A percentile compares a stretch with the other conserved stretches of the same genome.
Evolutionary conservation across 2,888 invertebrate species (phyloP).

Genomic region (Sympetrum striolatum): DNA sequence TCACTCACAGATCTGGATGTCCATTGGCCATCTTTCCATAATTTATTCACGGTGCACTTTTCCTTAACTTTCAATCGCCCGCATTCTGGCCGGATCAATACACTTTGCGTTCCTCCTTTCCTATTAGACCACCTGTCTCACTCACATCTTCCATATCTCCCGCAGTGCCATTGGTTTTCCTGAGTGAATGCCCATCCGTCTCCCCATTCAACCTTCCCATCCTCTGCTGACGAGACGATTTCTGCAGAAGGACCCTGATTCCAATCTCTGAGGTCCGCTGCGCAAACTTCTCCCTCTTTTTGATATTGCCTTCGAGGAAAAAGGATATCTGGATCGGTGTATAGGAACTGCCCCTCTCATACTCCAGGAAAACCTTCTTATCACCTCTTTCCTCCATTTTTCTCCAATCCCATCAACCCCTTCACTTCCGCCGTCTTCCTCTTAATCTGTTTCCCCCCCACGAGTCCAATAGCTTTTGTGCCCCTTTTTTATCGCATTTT

Average conservation of each 20-base stretch:
- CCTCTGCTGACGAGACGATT: conserved; percentile 7
- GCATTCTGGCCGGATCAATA: no score
- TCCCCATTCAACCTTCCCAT: not conserved
- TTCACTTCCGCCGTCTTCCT: no score
- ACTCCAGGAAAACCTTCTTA: no score
- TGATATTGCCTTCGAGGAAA: not conserved
- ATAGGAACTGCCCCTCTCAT: not conserved
- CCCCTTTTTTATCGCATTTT: not conserved
- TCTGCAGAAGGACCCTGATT: not conserved
- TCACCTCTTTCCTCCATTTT: no score
- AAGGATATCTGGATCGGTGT: not conserved
- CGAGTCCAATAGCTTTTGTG: not conserved
- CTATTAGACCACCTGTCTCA: not conserved
- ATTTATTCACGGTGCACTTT: no score
- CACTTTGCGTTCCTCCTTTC: no score
- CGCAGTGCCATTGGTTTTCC: not conserved
- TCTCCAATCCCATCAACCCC: no score
- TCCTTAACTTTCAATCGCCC: no score
- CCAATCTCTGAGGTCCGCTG: conserved; percentile 19
- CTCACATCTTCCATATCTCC: not conserved
- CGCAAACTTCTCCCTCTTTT: conserved; percentile 15
- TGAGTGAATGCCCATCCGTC: not conserved
- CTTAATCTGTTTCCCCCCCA: not conserved
- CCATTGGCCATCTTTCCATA: no score
- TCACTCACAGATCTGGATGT: no score